Evolutionary conservation across 64 coral and sea anemone species (phyloP).

Genomic region (Dendronephthya gigantea): DNA sequence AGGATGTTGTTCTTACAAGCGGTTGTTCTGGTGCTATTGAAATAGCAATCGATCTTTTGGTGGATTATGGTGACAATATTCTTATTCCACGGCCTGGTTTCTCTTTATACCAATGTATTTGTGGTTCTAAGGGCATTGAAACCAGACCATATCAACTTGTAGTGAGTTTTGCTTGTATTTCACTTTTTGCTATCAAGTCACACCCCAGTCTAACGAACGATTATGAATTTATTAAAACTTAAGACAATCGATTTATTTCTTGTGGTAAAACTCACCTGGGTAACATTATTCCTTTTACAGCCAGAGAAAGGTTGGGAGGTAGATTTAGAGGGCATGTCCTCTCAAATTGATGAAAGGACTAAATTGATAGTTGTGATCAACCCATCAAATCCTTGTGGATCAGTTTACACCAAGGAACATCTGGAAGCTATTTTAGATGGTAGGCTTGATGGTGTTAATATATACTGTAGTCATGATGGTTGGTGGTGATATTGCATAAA

Average conservation of each 20-base stretch:
- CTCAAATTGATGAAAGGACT: constrained; percentile 60
- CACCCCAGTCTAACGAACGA: too few relatives aligned
- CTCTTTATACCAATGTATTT: constrained; percentile 71
- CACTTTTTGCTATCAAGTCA: neutral
- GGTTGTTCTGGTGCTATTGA: constrained; percentile 86
- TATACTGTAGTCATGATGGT: too few relatives aligned
- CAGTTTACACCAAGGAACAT: constrained; percentile 76
- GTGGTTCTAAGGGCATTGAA: constrained; percentile 72
- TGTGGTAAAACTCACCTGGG: too few relatives aligned
- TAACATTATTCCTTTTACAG: constrained; percentile 14
- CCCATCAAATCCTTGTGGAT: constrained; percentile 94
- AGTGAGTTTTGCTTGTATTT: constrained; percentile 40
- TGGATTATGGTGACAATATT: constrained; percentile 74
- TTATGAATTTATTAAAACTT: too few relatives aligned
- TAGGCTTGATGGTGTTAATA: neutral
- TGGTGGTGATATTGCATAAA: too few relatives aligned
- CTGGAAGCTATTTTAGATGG: constrained; percentile 70
- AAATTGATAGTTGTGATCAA: constrained; percentile 75
- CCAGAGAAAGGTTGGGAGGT: constrained; percentile 81
- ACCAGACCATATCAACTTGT: constrained; percentile 63
- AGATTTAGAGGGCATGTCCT: constrained; percentile 68
- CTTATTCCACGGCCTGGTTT: constrained; percentile 85
- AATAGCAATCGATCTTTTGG: constrained; percentile 63
- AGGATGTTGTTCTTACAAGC: constrained; percentile 89
- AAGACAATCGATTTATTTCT: too few relatives aligned